Conservation (phyloP, 2,113 vertebrate genomes). For the Sapajus apella region DNA sequence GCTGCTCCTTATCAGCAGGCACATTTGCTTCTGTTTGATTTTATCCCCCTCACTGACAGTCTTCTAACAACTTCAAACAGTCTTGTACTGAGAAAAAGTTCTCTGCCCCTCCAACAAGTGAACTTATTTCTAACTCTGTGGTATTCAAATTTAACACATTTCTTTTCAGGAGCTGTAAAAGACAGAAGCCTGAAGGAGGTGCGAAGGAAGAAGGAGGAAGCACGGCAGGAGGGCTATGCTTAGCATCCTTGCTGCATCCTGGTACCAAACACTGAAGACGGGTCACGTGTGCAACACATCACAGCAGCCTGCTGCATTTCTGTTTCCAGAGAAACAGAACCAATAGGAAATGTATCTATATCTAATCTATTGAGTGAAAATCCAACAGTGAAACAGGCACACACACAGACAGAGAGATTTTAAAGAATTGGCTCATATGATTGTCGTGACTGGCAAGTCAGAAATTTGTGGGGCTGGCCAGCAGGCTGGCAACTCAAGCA, state of each 20-base stretch:
- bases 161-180: not conserved
- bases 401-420: not conserved
- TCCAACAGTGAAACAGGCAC: not conserved
- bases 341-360: not conserved
- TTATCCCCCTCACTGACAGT: not conserved
- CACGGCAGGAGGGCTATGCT: not conserved
- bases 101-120: not conserved
- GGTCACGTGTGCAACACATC: not conserved
- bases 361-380: not conserved
- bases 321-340: not conserved
- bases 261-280: not conserved
- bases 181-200: not conserved
- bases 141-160: not conserved
- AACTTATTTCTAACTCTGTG: conserved; percentile 33
- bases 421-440: not conserved
- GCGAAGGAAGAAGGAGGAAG: not conserved
- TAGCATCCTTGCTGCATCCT: not conserved
- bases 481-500: not conserved
- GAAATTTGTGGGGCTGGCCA: not conserved
- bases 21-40: not conserved
- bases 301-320: not conserved
- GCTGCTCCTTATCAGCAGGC: not conserved
- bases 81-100: not conserved
- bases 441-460: not conserved
- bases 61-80: not conserved